Percentiles rank a stretch among this genome's conserved stretches.
phyloP scores from a whole-genome alignment of 2,113 vertebrate species.

The Chaetodon trifascialis region DNA sequence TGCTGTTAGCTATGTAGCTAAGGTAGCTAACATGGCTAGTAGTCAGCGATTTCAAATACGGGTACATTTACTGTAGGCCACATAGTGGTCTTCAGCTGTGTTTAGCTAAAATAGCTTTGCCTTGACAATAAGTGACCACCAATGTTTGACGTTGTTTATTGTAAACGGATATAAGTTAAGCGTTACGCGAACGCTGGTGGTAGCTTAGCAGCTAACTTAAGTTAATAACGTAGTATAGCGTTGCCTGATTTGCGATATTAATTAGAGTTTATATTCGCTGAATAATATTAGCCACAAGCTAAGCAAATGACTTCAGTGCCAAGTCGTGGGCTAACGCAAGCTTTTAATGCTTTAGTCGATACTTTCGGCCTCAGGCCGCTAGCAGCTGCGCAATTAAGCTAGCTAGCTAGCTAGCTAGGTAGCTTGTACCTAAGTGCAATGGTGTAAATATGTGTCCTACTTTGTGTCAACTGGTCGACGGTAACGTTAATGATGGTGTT shows the following conservation, averaged over 20 bases:
- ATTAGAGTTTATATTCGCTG: too few species aligned
- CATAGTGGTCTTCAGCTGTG: rapidly evolving
- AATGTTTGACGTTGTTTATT: not conserved
- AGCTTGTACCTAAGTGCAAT: not conserved
- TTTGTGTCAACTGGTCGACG: rapidly evolving
- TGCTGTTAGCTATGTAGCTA: constrained; percentile 51
- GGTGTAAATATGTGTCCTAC: not conserved
- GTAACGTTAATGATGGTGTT: too few species aligned
- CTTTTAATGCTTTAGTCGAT: rapidly evolving
- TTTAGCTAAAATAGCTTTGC: not conserved
- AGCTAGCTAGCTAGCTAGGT: not conserved
- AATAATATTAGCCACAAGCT: not conserved
- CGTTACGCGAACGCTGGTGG: not conserved
- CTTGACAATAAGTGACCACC: not conserved
- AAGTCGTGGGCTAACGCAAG: not conserved
- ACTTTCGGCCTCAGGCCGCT: too few species aligned
- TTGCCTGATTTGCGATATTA: not conserved
- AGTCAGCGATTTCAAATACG: not conserved
- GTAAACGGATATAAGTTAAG: not conserved
- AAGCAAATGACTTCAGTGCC: rapidly evolving
- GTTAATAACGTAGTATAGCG: not conserved
- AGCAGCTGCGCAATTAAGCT: not conserved
- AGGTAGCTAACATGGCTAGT: constrained; percentile 16
- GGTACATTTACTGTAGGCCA: not conserved
- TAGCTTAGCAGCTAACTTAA: not conserved